Evolutionary conservation across 2,113 vertebrate genomes (phyloP).

Genomic region (Catharus bicknelli): DNA sequence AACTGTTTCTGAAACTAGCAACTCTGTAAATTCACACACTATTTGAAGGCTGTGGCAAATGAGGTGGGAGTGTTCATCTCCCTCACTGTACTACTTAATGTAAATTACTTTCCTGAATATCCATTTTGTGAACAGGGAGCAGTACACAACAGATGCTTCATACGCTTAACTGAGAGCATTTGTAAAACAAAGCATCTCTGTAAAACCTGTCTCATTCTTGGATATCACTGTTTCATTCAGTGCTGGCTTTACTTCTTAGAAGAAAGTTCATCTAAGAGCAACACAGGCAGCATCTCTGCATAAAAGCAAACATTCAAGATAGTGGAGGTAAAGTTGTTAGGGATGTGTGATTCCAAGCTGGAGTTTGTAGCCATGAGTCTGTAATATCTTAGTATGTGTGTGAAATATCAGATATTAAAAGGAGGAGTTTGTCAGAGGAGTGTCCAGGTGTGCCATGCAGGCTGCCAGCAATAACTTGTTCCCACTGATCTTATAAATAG

Average conservation of each 20-base stretch:
- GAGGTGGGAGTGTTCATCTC: constrained; percentile 25
- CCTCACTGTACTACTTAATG: not conserved
- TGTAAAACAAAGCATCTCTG: not conserved
- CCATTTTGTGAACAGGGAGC: not conserved
- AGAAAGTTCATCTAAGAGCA: not conserved
- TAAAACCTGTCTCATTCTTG: not conserved
- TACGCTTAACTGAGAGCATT: not conserved
- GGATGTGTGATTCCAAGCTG: not conserved
- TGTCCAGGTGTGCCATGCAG: not conserved
- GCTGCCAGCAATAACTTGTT: not conserved
- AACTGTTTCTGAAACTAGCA: not conserved
- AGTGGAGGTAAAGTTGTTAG: not conserved
- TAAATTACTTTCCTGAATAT: constrained; percentile 11
- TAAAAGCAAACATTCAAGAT: not conserved
- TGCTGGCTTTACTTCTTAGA: not conserved
- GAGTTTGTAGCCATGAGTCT: not conserved
- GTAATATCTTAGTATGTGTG: not conserved
- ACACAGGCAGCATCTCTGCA: not conserved
- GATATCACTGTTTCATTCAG: not conserved
- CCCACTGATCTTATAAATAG: not conserved
- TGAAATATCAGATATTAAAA: not conserved
- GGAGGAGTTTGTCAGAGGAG: not conserved
- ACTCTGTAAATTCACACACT: not conserved
- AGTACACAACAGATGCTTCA: not conserved
- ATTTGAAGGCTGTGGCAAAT: not conserved